Base-by-base conservation (phyloP, 2,888 invertebrate species). In the Leucoma salicis region DNA sequence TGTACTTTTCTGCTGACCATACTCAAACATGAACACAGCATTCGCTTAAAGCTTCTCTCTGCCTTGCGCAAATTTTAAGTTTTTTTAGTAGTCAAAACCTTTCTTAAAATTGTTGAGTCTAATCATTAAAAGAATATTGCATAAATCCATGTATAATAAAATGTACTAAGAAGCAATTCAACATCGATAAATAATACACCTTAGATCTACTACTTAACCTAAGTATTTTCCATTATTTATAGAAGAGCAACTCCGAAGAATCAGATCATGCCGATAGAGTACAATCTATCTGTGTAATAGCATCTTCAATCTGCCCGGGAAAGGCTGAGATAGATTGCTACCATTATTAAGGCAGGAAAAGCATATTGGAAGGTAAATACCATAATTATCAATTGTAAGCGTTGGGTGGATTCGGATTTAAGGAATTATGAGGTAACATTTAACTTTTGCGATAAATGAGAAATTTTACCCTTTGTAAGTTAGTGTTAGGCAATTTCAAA, bases 211-310 rank as follows among this genome's bases (percentile, higher is more conserved):
- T 59, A 39, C 53, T 32, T 37, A 15, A 48, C 21, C 42, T 14
- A 13, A 38, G 44, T 35, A 37, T 39, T 50, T 31, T 29, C 47
- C n/a, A 47, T 49, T 49, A 39, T 56, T 42, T 45, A 49, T 45
- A 35, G 21, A 21, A 21, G 42, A 44, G 48, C 47, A 43, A 49
- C 50, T 51, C 31, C 39, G 42, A 42, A 40, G 52, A 63, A 60
- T 57, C 54, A 57, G 53, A 50, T 46, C 29, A 45, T 40, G 27
- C 41, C 49, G 37, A 66, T 66, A 49, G 52, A 41, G 32, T 39
- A 33, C 46, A 52, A 50, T 64, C 45, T 53, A 63, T 46, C 58
- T 55, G 49, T 55, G 52, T 53, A 58, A 66, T 66, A 52, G 62
- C 52, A 46, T 53, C 57, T 51, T 56, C 53, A 60, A 53, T 62